Conservation (phyloP, 2,797 vertebrate species). For the Otus scops region DNA sequence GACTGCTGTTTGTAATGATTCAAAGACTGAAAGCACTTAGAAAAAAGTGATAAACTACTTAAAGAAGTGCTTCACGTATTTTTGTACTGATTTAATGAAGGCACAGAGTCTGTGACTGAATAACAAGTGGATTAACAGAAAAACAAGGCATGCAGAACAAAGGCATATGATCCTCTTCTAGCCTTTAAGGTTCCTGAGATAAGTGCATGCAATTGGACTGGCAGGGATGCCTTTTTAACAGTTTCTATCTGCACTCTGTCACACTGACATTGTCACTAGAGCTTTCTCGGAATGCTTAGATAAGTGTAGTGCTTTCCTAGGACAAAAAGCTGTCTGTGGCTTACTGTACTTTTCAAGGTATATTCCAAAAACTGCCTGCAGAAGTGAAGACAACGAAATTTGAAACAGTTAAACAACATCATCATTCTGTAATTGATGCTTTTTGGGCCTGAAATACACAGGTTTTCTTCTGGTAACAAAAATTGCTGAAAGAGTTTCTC, state of each 20-base stretch:
- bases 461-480: neutral
- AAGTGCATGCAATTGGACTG: neutral
- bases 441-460: neutral
- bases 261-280: neutral
- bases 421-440: neutral
- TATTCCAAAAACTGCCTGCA: neutral
- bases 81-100: neutral
- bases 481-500: neutral
- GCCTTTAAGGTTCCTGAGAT: conserved; percentile 21
- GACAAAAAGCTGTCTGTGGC: neutral
- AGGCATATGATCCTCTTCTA: conserved; percentile 3
- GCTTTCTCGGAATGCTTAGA: conserved; percentile 53
- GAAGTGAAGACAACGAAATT: neutral
- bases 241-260: conserved; percentile 26
- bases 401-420: neutral
- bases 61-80: neutral
- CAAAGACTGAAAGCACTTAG: neutral
- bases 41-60: neutral
- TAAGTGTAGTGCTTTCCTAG: conserved; percentile 33
- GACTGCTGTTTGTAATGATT: neutral
- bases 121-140: neutral
- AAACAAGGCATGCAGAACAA: neutral
- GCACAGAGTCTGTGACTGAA: neutral
- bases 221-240: conserved; percentile 10
- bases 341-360: neutral